Conservation (phyloP, 2,888 invertebrate species). For the Crossocerus cetratus region DNA sequence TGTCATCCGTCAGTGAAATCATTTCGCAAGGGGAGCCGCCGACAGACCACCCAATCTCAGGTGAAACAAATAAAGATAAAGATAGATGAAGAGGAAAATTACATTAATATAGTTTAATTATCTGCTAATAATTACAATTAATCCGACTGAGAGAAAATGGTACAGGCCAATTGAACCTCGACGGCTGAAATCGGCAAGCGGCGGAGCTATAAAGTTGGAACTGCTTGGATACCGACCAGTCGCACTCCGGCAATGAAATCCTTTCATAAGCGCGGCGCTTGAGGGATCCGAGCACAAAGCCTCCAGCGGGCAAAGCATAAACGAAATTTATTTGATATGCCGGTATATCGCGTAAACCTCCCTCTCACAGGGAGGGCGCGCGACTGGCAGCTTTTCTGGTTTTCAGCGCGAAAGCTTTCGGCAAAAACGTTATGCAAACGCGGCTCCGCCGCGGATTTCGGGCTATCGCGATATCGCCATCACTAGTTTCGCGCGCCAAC, state of each 20-base stretch:
- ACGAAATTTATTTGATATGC: constrained; percentile 24
- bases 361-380: not conserved
- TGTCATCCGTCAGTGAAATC: too few relatives aligned
- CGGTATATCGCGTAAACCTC: constrained; percentile 20
- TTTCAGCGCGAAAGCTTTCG: constrained; percentile 12
- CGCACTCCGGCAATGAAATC: not conserved
- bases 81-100: too few relatives aligned
- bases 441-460: constrained; percentile 22
- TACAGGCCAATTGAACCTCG: too few relatives aligned
- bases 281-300: not conserved
- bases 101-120: too few relatives aligned
- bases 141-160: not conserved
- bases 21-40: too few relatives aligned
- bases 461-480: constrained; percentile 8
- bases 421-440: constrained; percentile 19
- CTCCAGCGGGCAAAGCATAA: constrained; percentile 13
- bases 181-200: too few relatives aligned
- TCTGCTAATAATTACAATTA: too few relatives aligned
- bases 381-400: constrained; percentile 7
- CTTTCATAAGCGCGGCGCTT: constrained; percentile 17
- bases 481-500: not conserved
- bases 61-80: too few relatives aligned
- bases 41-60: too few relatives aligned
- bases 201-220: not conserved
- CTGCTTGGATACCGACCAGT: not conserved